phyloP scores from a whole-genome alignment of 2,888 invertebrate genomes.

The Drosophila koepferae region DNA sequence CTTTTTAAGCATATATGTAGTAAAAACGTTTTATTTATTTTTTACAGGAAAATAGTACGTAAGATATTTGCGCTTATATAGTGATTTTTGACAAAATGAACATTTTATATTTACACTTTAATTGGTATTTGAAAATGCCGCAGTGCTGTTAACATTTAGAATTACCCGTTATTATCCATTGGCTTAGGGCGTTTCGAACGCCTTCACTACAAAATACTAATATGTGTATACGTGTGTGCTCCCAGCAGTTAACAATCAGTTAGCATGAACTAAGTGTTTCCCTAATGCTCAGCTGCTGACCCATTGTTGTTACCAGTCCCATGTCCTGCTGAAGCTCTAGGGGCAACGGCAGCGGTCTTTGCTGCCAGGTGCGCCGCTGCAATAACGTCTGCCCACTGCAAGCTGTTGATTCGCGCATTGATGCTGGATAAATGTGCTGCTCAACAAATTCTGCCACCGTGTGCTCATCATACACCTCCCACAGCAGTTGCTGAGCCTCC shows the following conservation, averaged over 20 bases:
- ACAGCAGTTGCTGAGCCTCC: constrained; percentile 87
- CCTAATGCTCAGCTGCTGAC: constrained; percentile 27
- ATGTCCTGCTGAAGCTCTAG: constrained; percentile 60
- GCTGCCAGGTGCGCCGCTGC: constrained; percentile 87
- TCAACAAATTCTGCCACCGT: constrained; percentile 89
- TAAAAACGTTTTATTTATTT: constrained; percentile 16
- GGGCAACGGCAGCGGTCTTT: constrained; percentile 86
- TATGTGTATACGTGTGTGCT: constrained; percentile 7
- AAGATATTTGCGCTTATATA: constrained; percentile 41
- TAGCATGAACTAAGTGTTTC: constrained; percentile 20
- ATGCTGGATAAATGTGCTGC: constrained; percentile 87
- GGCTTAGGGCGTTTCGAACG: constrained; percentile 69
- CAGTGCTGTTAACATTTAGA: constrained; percentile 47
- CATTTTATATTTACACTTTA: constrained; percentile 45
- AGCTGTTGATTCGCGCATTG: constrained; percentile 86
- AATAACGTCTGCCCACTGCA: constrained; percentile 86
- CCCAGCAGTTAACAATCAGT: constrained; percentile 18
- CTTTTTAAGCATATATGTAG: background rate
- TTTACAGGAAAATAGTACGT: constrained; percentile 7
- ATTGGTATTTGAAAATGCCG: constrained; percentile 31
- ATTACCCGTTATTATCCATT: constrained; percentile 37
- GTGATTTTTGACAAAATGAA: constrained; percentile 51
- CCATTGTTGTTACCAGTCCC: constrained; percentile 47
- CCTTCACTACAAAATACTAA: constrained; percentile 52
- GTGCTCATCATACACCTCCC: constrained; percentile 87